These are phyloP conservation scores for Psilopogon haemacephalus DNA, from an alignment of 2,113 vertebrate species.

Conservation along the genomic window DNA sequence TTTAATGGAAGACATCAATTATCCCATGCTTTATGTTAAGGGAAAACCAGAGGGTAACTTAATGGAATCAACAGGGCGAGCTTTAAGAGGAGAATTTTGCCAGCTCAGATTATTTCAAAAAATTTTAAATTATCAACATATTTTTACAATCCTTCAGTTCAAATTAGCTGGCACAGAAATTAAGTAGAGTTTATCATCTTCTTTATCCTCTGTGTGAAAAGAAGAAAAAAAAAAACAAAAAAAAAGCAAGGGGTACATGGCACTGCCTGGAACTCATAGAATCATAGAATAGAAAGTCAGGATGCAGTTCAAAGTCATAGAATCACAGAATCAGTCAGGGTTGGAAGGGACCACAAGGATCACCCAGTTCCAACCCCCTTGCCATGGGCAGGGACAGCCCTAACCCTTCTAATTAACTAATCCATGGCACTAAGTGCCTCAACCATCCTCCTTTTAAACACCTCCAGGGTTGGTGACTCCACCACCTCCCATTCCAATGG, in stretches of 20 bases:
- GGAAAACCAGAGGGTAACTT: background rate
- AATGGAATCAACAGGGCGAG: background rate
- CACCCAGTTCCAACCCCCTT: too few species aligned
- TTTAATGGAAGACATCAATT: slow-evolving; percentile 12
- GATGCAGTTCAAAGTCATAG: too few species aligned
- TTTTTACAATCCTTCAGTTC: background rate
- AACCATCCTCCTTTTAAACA: too few species aligned
- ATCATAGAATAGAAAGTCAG: too few species aligned
- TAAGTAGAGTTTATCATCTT: background rate
- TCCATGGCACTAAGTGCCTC: too few species aligned
- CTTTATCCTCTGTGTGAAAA: background rate
- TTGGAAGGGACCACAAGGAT: too few species aligned
- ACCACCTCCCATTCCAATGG: too few species aligned
- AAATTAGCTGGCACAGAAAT: background rate
- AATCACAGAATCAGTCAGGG: too few species aligned
- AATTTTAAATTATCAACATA: background rate
- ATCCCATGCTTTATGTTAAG: background rate
- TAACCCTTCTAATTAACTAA: too few species aligned
- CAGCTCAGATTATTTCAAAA: background rate
- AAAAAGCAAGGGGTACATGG: background rate
- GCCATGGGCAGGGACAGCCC: too few species aligned
- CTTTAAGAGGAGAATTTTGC: background rate
- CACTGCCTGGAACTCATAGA: background rate
- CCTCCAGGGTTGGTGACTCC: too few species aligned
- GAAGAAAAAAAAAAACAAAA: too few species aligned